These are phyloP conservation scores for Cetonia aurata DNA, from an alignment of 2,888 invertebrate genomes.

Conservation along the genomic window DNA sequence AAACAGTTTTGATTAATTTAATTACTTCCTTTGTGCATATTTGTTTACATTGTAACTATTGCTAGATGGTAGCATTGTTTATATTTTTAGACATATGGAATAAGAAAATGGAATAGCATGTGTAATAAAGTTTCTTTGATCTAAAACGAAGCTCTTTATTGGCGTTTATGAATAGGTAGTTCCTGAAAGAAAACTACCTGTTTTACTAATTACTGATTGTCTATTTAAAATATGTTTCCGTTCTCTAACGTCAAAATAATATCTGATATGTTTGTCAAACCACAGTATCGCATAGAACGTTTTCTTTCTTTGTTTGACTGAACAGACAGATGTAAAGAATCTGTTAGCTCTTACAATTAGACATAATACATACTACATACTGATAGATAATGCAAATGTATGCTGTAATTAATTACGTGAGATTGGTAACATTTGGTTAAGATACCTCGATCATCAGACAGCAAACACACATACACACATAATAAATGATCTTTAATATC, in stretches of 20 bases:
- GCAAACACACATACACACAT: too few relatives aligned
- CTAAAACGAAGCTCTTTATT: constrained; percentile 4
- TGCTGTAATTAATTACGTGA: too few relatives aligned
- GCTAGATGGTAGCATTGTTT: too few relatives aligned
- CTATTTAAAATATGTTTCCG: neutral
- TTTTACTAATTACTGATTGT: neutral
- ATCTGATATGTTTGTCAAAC: neutral
- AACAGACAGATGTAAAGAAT: too few relatives aligned
- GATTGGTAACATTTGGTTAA: too few relatives aligned
- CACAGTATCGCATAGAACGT: neutral
- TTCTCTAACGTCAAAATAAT: neutral
- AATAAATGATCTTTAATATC: too few relatives aligned
- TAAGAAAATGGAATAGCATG: neutral
- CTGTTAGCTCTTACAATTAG: too few relatives aligned
- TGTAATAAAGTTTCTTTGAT: constrained; percentile 20
- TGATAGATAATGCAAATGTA: too few relatives aligned
- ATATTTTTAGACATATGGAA: neutral
- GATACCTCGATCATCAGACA: too few relatives aligned
- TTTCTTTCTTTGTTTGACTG: constrained; percentile 1
- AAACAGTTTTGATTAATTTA: neutral
- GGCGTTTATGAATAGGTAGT: neutral
- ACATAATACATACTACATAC: too few relatives aligned
- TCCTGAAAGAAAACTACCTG: constrained; percentile 8
- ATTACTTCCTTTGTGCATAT: neutral
- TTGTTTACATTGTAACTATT: neutral